phyloP scores from a whole-genome alignment of 2,797 vertebrate genomes.

The Acanthurus lineatus region DNA sequence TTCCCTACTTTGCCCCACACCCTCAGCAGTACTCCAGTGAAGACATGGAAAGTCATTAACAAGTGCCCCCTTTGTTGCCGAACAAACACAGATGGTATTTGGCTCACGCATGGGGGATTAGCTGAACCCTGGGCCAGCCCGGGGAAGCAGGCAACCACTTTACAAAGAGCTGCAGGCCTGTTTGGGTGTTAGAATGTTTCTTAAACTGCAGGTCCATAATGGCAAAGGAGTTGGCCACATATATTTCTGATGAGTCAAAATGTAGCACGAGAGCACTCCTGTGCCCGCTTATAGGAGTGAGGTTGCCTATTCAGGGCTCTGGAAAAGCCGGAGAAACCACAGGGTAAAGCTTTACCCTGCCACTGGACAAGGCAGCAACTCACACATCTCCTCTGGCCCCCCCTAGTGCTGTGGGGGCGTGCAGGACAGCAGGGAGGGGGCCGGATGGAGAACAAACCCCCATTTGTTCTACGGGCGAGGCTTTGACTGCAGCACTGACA shows the following conservation, averaged over 20 bases:
- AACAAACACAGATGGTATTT: slow-evolving; percentile 91
- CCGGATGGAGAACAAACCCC: slow-evolving; percentile 76
- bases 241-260: slow-evolving; percentile 15
- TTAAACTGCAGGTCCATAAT: slow-evolving; percentile 34
- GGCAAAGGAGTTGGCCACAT: neutral
- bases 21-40: slow-evolving; percentile 76
- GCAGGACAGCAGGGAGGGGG: slow-evolving; percentile 62
- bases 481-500: slow-evolving; percentile 75
- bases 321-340: slow-evolving; percentile 36
- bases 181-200: slow-evolving; percentile 64
- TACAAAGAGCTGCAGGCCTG: slow-evolving; percentile 70
- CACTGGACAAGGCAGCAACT: slow-evolving; percentile 46
- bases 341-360: slow-evolving; percentile 25
- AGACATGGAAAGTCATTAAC: slow-evolving; percentile 90
- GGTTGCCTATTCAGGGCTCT: neutral
- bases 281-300: slow-evolving; percentile 10
- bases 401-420: slow-evolving; percentile 66
- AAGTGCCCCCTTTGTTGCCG: slow-evolving; percentile 89
- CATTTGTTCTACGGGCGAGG: slow-evolving; percentile 78
- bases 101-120: slow-evolving; percentile 89
- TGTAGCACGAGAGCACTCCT: neutral
- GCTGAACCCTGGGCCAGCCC: slow-evolving; percentile 82
- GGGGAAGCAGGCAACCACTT: slow-evolving; percentile 71
- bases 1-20: slow-evolving; percentile 44
- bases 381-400: slow-evolving; percentile 58